phyloP scores from a whole-genome alignment of 2,113 vertebrate genomes.

The Semnopithecus entellus region DNA sequence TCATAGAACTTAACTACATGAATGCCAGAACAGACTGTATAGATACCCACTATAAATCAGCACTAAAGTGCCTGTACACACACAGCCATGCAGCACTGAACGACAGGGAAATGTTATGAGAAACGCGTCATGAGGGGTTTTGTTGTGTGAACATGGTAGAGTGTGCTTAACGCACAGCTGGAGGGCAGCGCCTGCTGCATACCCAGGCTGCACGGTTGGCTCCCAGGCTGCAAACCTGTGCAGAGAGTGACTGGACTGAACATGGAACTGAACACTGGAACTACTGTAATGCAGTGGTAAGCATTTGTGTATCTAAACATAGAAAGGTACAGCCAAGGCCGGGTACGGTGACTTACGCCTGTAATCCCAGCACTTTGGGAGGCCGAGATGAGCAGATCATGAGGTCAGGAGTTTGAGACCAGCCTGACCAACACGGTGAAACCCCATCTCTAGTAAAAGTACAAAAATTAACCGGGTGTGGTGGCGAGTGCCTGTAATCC shows the following conservation, averaged over 20 bases:
- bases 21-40: no score
- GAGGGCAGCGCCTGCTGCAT: neutral
- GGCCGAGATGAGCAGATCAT: no score
- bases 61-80: neutral
- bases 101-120: neutral
- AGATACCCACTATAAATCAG: neutral
- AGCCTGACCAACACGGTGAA: no score
- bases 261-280: neutral
- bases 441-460: no score
- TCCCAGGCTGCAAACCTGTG: fast-evolving
- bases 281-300: fast-evolving
- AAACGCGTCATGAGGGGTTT: neutral
- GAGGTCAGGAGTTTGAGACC: no score
- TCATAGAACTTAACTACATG: no score
- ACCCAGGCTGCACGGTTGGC: fast-evolving
- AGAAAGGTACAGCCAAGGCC: neutral
- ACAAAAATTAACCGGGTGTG: no score
- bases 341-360: fast-evolving
- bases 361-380: no score
- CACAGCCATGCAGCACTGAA: neutral
- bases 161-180: fast-evolving
- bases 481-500: no score
- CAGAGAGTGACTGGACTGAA: neutral
- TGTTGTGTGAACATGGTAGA: neutral
- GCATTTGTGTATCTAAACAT: neutral